Evolutionary conservation across 2,888 invertebrate species (phyloP), one percentile per base, ranked within the genome.

Genomic region (Blastobasis lacticolella): DNA sequence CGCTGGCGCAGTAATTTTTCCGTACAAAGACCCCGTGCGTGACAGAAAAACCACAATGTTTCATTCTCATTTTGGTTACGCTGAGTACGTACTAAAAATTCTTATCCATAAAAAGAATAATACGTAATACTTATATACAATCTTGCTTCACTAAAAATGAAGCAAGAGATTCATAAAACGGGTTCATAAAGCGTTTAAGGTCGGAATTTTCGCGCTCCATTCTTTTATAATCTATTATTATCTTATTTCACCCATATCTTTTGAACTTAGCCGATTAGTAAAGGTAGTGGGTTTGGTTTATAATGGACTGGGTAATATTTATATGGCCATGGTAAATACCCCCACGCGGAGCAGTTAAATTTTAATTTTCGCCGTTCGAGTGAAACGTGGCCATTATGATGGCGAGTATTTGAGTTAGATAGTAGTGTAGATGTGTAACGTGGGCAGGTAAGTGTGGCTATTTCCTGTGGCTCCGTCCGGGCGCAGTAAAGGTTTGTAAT

Each of bases 401-500:
- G 23, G 23, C 23, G 23, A 23, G 23, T 23, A 23, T 23, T 23
- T 23, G 23, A 23, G 23, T 23, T 23, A 23, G 23, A 68, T 71
- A 75, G 23, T 40, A 10, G 10, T 6, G 41, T 40, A 46, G 46
- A 49, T 43, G 49, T 53, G 49, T 75, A 74, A 73, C 65, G 67
- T 70, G 63, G 61, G 72, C 69, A 71, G 71, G 76, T 78, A 76
- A 81, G 77, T 71, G 73, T 73, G 71, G 75, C 69, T 73, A 76
- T 80, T 81, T 82, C 78, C 81, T 78, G 75, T 66, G 75, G 74
- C 78, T 73, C 70, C 70, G 73, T 71, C 74, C 71, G 74, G 75
- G 75, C 75, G 78, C 80, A 75, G 78, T 82, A 78, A 82, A 84
- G 79, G 76, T 77, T 81, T 78, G 81, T 87, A 85, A 86, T 85